These are phyloP conservation scores for Caiman crocodilus DNA, from an alignment of 2,797 vertebrate species.

Conservation along the genomic window DNA sequence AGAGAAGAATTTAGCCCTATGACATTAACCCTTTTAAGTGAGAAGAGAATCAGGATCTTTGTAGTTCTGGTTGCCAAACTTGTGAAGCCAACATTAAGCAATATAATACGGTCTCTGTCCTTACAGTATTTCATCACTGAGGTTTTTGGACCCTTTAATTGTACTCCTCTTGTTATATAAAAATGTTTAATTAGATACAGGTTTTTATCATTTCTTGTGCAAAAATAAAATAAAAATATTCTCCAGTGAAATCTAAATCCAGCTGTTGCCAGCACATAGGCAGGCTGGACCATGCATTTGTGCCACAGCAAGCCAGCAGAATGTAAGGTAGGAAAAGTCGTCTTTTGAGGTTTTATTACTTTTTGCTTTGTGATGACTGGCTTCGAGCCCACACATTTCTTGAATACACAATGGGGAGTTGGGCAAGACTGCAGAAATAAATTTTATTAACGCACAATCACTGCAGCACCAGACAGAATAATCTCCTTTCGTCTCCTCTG, in stretches of 20 bases:
- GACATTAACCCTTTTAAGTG: slow-evolving; percentile 43
- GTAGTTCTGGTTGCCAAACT: slow-evolving; percentile 64
- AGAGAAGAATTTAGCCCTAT: slow-evolving; percentile 41
- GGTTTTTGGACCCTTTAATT: slow-evolving; percentile 42
- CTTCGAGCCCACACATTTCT: slow-evolving; percentile 82
- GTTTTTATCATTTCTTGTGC: slow-evolving; percentile 23
- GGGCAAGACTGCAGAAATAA: slow-evolving; percentile 83
- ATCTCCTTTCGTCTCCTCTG: slow-evolving; percentile 82
- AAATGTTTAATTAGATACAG: slow-evolving; percentile 18
- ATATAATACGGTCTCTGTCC: slow-evolving; percentile 46
- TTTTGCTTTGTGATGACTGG: slow-evolving; percentile 82
- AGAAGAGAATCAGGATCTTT: slow-evolving; percentile 50
- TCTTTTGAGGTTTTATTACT: slow-evolving; percentile 78
- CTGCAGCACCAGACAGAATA: slow-evolving; percentile 82
- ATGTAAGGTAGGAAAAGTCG: slow-evolving; percentile 58
- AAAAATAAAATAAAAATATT: neutral
- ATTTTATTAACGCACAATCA: slow-evolving; percentile 84
- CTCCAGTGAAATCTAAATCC: neutral
- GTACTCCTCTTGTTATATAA: slow-evolving; percentile 15
- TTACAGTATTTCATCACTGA: slow-evolving; percentile 18
- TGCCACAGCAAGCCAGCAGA: slow-evolving; percentile 40
- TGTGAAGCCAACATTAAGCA: slow-evolving; percentile 49
- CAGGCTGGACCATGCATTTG: neutral
- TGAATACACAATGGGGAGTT: slow-evolving; percentile 84
- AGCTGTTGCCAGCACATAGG: neutral